Evolutionary conservation across 1,140 invertebrate genomes (phyloP), one percentile per base, ranked within the genome.

Genomic region (Heliconius hewitsoni): DNA sequence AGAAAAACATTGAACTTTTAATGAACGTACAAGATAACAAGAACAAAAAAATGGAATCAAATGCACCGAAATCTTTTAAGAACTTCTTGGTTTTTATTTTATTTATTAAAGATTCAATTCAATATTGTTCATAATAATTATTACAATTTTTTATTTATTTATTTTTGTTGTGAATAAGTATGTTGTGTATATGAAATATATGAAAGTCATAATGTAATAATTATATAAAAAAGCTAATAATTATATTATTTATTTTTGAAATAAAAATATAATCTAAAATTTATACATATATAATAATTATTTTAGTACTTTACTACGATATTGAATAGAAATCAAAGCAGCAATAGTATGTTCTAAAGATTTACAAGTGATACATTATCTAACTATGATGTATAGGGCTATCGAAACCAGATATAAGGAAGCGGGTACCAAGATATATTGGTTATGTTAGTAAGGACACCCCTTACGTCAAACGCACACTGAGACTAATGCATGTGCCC

Each of bases 381-480:
- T 2, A 6, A 72, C 34, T 76, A 71, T 77, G 46, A 77, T 72
- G 27, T 50, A 77, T 72, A 34, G 73, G 37, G 39, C 73, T 72
- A 55, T 75, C 73, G 55, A 42, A 60, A 79, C 52, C 66, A 82
- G 81, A 42, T 13, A 11, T 50, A 60, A 77, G 42, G 71, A 78
- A 78, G 70, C 70, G 71, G 46, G 70, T 77, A 11, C 81, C 82
- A 79, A 70, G 27, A 74, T 82, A 80, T 34, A 78, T 74, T 82
- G 79, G 82, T 76, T 70, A 39, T 57, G 60, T 39, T 52, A 57
- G 81, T 52, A 72, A 78, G 77, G 71, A 78, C 74, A 74, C 81
- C 83, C 84, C 70, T 81, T 81, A 82, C 77, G 85, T 87, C 85
- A 87, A 83, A 82, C 80, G 71, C 85, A 86, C 80, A 57, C 71